phyloP scores from a whole-genome alignment of 2,113 vertebrate genomes.

The Pterocles burchelli region DNA sequence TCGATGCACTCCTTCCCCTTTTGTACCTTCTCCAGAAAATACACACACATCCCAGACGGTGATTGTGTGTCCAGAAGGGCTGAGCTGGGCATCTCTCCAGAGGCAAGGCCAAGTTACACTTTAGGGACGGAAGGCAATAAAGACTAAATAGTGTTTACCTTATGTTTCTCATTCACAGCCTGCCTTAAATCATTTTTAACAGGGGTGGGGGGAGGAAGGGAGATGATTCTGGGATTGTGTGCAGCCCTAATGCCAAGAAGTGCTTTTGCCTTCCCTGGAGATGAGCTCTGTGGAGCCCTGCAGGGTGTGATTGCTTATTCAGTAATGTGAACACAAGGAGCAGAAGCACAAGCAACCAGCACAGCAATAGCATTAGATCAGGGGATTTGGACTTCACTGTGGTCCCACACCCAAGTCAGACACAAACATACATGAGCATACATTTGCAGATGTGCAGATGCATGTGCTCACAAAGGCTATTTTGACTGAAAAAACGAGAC shows the following conservation, averaged over 20 bases:
- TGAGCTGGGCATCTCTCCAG: conserved; percentile 32
- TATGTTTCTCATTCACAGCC: conserved; percentile 58
- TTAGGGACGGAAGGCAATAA: not conserved
- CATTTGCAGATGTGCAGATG: not conserved
- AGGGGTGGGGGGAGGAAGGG: not conserved
- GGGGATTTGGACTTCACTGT: conserved; percentile 28
- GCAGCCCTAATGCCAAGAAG: not conserved
- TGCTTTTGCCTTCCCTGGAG: conserved; percentile 21
- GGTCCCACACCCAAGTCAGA: conserved; percentile 44
- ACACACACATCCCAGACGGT: not conserved
- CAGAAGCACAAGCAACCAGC: conserved; percentile 16
- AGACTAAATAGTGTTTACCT: conserved; percentile 38
- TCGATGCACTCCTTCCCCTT: not conserved
- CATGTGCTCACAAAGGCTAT: not conserved
- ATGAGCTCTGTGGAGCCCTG: not conserved
- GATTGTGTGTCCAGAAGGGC: conserved; percentile 4
- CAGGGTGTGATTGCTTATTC: conserved; percentile 52
- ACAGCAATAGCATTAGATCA: conserved; percentile 47
- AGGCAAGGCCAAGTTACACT: not conserved
- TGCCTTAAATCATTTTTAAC: conserved; percentile 47
- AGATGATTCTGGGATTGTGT: not conserved
- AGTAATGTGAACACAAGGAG: conserved; percentile 36
- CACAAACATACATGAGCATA: not conserved
- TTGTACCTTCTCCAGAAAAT: conserved; percentile 21
- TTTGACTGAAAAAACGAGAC: not conserved